These are phyloP conservation scores for Ectobius pallidus DNA, from an alignment of 2,888 invertebrate species.

Conservation along the genomic window DNA sequence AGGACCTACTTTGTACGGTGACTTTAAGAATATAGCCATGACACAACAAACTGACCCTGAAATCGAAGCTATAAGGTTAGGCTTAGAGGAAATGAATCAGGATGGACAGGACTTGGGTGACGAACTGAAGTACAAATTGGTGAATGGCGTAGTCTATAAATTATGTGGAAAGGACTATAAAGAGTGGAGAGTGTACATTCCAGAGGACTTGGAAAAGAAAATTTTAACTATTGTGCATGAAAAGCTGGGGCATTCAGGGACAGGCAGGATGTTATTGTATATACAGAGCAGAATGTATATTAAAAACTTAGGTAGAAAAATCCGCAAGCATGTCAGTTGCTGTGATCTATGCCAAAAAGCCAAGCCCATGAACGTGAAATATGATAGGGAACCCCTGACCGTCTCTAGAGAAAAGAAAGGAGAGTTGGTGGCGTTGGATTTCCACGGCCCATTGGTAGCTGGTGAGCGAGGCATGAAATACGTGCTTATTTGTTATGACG, in stretches of 20 bases:
- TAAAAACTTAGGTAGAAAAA: background rate
- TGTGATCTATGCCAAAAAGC: background rate
- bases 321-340: background rate
- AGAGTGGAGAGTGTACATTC: background rate
- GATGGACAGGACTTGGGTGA: background rate
- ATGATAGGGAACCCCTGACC: background rate
- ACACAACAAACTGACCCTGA: background rate
- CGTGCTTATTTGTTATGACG: too few species aligned
- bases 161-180: background rate
- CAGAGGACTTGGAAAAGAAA: background rate
- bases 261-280: background rate
- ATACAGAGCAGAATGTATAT: background rate
- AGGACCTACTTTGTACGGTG: background rate
- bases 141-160: background rate
- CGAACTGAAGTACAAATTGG: background rate
- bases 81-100: background rate
- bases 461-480: too few species aligned
- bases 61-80: background rate
- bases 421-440: too few species aligned
- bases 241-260: background rate
- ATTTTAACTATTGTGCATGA: too few species aligned
- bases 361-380: background rate
- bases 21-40: background rate
- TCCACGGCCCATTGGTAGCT: background rate
- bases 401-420: too few species aligned